Base-by-base conservation (phyloP, 2,113 vertebrate genomes). In the Nycticorax nycticorax region DNA sequence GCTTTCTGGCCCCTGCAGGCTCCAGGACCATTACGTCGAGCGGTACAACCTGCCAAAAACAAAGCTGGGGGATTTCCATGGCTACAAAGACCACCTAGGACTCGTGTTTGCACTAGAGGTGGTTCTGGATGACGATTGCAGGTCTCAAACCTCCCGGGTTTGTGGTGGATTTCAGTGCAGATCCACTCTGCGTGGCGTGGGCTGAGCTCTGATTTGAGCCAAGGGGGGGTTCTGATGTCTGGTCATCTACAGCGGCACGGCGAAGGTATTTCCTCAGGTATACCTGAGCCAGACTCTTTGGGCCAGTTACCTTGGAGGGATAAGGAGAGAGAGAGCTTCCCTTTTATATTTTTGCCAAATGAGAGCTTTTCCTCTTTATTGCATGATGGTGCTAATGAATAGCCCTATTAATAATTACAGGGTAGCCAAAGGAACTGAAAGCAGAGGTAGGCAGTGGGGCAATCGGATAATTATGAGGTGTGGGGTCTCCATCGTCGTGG, bases 1-100 rank as follows among this genome's bases (percentile, higher is more conserved):
- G 62, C 69, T 9, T 87, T 20, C 94, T 87, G 95, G 68, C 73
- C 89, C 84, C 95, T 7, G 64, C 94, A 32, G 60, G 74, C 93
- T 78, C 56, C 80, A 20, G 87, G 93, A 66, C 93, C 89, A 30
- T 92, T 95, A 72, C 22, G 6, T 88, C 89, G 72, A 88, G 96
- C 93, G 87, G 80, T 79, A 92, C 74, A n/a, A 60, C 66, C 84
- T 68, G 84, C 68, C 92, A 77, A 94, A 96, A 88, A 66, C 66
- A 76, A 87, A 91, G 72, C 50, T 37, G 1, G 50, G 85, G 93
- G 77, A 96, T 96, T 95, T 96, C 96, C 96, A 85, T 92, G 85
- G 92, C 87, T 94, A 89, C 92, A 95, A 85, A 92, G 94, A 72
- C 87, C 30, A 1, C 91, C 87, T 16, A 55, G 87, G 94, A 94